Conservation (phyloP, 2,797 vertebrate genomes). For the Dallia pectoralis region DNA sequence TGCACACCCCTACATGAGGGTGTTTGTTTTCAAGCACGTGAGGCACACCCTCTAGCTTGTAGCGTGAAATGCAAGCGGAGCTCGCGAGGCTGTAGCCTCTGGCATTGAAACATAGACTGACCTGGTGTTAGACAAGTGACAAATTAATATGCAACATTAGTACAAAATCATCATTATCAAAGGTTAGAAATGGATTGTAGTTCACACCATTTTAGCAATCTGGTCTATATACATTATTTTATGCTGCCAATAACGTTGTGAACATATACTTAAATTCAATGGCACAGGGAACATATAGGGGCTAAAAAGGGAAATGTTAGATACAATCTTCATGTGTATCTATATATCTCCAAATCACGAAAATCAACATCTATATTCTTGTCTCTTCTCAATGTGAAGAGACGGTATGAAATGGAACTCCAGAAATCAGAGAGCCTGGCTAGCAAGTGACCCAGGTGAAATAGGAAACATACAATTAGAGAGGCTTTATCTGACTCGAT, state of each 20-base stretch:
- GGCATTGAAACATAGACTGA: neutral
- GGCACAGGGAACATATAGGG: neutral
- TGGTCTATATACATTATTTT: neutral
- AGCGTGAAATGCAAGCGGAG: neutral
- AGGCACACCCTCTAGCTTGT: constrained; percentile 2
- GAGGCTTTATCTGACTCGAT: neutral
- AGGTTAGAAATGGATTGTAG: too few species aligned
- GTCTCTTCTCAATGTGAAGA: neutral
- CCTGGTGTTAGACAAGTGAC: neutral
- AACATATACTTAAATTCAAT: too few species aligned
- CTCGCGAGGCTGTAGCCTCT: neutral
- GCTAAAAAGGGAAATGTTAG: neutral
- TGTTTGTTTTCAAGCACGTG: neutral
- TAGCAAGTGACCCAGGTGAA: neutral
- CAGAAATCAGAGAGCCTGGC: neutral
- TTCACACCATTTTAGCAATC: too few species aligned
- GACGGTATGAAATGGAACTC: neutral
- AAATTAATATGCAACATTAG: neutral
- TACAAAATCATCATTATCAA: neutral
- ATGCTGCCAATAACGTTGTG: neutral
- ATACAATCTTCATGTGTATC: too few species aligned
- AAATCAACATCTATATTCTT: neutral
- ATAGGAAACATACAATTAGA: neutral
- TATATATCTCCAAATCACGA: neutral
- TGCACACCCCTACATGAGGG: constrained; percentile 5